Base-by-base conservation (phyloP, 1,140 invertebrate species). In the Diabrotica virgifera region DNA sequence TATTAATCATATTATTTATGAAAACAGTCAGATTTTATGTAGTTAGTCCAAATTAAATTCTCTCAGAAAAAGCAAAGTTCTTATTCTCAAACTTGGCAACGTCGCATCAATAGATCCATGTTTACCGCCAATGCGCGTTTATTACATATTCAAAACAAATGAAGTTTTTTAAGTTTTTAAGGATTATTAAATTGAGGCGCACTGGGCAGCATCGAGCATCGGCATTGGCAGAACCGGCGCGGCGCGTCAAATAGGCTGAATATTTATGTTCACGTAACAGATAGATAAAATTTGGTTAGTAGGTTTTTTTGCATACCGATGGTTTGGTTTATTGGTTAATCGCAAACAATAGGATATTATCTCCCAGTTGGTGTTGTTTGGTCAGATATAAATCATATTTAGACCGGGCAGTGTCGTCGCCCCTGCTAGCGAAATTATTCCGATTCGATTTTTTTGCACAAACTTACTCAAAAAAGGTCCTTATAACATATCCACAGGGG, bases 101-200 rank as follows among this genome's bases (percentile, higher is more conserved):
- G 40, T 46, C 40, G 40, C 40, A 46, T 6, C 40, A 46, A 46
- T 46, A 46, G 65, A 67, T 67, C 65, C 53, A 66, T 52, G 54
- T 63, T 46, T 63, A 58, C 67, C 67, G 69, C 66, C 63, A 68
- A 69, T 65, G 55, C 59, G 55, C 59, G 59, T 60, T 59, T 59
- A 62, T 59, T 58, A 60, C 59, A 57, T 59, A 59, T 61, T 60
- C 63, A 66, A 65, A 65, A 69, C 67, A 69, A 69, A 65, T 66
- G 54, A 59, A 65, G 52, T 52, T 62, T 62, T 62, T 59, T 46
- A 10, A 46, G n/a, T 46, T 46, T 46, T 46, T 46, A 46, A 46
- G 40, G 40, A 46, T 46, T 46, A 46, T 10, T 46, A n/a, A 46
- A 46, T 46, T 46, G 40, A 46, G 40, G 40, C 40, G 40, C 40